Base-by-base conservation (phyloP, 2,888 invertebrate species). In the Pandemis corylana region DNA sequence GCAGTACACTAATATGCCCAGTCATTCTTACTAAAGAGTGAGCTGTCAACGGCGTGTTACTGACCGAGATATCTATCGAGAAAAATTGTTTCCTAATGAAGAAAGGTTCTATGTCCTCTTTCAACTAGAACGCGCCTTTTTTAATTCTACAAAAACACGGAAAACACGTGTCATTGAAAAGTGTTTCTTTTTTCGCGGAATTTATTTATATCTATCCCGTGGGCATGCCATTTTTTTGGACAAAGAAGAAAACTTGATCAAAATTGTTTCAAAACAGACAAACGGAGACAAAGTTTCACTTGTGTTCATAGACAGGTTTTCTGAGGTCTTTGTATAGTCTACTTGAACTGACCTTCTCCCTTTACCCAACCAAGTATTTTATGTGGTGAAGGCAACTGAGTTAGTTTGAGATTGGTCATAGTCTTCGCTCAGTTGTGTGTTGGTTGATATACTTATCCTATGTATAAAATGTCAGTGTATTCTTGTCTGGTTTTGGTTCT, bases 351-450 rank as follows among this genome's bases (percentile, higher is more conserved):
- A 36, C 28, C 28, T 36, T 36, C 0, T 36, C 28, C 28, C 28
- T 36, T 36, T 36, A 36, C 28, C 28, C 28, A 36, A 36, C 28
- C 28, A 4, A 36, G 28, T 4, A 36, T 36, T 36, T 13, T 5
- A 56, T 20, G 7, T 15, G 80, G 77, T 75, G 61, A 64, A 63
- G 77, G 78, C 80, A 78, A 78, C 76, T 75, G 70, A 73, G 68
- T 72, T 78, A 9, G 76, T 82, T n/a, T 15, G 53, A 53, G 15
- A 15, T 7, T 53, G 68, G 62, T 72, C 44, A 61, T 42, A n/a
- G 63, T 72, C 53, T 15, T 67, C 76, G 75, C 74, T 73, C 49
- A 72, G 61, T 71, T 63, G 66, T 70, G 76, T 77, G 80, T 68
- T 56, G 44, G 44, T 72, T 68, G 63, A 56, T 63, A n/a, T 51